These are phyloP conservation scores for Troglohyphantes excavatus DNA, from an alignment of 2,888 invertebrate genomes.

Conservation along the genomic window DNA sequence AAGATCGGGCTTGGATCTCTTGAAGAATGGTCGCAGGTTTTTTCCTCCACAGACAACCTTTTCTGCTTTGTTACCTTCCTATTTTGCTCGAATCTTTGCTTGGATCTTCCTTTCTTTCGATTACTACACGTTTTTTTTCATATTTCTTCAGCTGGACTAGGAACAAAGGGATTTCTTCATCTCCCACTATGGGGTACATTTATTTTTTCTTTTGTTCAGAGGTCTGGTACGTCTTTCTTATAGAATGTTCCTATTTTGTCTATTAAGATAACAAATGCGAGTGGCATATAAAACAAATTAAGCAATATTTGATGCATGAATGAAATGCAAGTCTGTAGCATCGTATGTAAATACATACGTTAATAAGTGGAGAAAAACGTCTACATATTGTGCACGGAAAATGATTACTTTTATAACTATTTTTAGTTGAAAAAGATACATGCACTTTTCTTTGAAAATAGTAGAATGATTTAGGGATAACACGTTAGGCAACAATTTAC, in stretches of 20 bases:
- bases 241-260: background rate
- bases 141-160: constrained; percentile 2
- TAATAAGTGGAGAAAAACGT: too few species aligned
- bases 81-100: constrained; percentile 6
- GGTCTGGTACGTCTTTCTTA: background rate
- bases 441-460: too few species aligned
- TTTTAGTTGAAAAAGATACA: too few species aligned
- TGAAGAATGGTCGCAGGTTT: constrained; percentile 19
- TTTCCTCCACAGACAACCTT: constrained; percentile 31
- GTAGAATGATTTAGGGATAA: too few species aligned
- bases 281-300: background rate
- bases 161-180: background rate
- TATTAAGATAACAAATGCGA: background rate
- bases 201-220: constrained; percentile 7
- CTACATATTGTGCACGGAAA: too few species aligned
- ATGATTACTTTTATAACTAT: too few species aligned
- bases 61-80: constrained; percentile 64
- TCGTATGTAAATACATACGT: too few species aligned
- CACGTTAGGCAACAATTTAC: too few species aligned
- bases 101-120: background rate
- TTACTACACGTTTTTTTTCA: constrained; percentile 33
- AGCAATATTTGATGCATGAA: too few species aligned
- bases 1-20: constrained; percentile 44
- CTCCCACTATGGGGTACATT: background rate
- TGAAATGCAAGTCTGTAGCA: too few species aligned